These are phyloP conservation scores for Burhinus bistriatus DNA, from an alignment of 2,113 vertebrate genomes.

Conservation along the genomic window DNA sequence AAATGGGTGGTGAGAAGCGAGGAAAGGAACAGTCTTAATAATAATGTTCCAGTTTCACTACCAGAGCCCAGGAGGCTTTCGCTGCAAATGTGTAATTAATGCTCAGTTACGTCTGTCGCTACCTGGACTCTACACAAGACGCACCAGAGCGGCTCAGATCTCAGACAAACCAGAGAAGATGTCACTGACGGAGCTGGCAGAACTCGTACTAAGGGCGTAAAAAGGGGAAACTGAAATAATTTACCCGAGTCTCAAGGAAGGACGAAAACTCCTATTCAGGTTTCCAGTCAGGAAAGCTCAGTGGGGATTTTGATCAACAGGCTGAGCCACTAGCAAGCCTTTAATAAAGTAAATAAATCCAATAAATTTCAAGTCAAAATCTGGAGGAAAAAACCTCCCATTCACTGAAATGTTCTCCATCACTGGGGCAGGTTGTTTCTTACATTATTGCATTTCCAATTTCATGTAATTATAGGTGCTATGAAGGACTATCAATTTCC, in stretches of 20 bases:
- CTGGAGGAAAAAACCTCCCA: not conserved
- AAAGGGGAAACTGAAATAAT: not conserved
- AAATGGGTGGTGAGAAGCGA: not conserved
- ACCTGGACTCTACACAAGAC: not conserved
- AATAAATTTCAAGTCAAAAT: not conserved
- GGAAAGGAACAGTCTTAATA: not conserved
- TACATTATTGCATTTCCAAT: constrained; percentile 29
- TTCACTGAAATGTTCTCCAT: not conserved
- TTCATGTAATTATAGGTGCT: constrained; percentile 9
- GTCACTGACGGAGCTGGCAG: not conserved
- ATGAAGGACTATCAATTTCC: constrained; percentile 21
- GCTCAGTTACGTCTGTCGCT: not conserved
- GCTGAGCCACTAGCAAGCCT: not conserved
- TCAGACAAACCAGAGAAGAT: rapidly evolving
- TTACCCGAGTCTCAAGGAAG: not conserved
- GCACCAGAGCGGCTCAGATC: not conserved
- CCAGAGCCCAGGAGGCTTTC: not conserved
- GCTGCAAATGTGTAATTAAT: not conserved
- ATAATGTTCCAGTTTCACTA: rapidly evolving
- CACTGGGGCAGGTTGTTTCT: constrained; percentile 17
- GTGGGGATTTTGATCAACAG: not conserved
- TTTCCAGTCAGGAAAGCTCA: not conserved
- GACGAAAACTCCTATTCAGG: not conserved
- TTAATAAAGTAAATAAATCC: constrained; percentile 29
- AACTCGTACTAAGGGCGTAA: not conserved